phyloP scores from a whole-genome alignment of 2,888 invertebrate genomes.

The Tupiocoris notatus region DNA sequence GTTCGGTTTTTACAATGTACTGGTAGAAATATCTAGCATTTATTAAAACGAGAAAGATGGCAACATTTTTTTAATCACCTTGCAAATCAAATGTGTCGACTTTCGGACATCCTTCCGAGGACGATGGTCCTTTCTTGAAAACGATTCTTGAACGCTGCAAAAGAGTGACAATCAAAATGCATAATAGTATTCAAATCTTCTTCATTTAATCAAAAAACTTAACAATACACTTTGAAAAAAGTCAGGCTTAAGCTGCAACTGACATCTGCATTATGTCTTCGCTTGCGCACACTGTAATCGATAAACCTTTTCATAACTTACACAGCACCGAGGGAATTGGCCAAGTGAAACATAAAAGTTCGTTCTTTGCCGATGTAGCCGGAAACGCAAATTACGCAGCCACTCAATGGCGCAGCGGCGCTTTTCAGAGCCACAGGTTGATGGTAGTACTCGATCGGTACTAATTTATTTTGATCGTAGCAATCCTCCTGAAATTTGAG shows the following conservation, averaged over 20 bases:
- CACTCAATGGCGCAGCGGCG: slow-evolving; percentile 59
- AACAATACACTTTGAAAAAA: no score
- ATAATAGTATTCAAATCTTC: no score
- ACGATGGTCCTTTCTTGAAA: slow-evolving; percentile 60
- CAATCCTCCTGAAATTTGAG: slow-evolving; percentile 63
- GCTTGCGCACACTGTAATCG: no score
- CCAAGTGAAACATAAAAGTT: slow-evolving; percentile 68
- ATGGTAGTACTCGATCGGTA: slow-evolving; percentile 67
- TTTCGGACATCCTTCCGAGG: slow-evolving; percentile 60
- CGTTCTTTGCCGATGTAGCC: slow-evolving; percentile 73
- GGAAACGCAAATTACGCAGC: slow-evolving; percentile 74
- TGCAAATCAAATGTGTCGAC: slow-evolving; percentile 68
- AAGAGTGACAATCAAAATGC: no score
- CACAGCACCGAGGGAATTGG: slow-evolving; percentile 71
- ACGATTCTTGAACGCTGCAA: slow-evolving; percentile 64
- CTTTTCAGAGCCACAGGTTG: slow-evolving; percentile 61
- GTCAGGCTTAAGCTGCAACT: no score
- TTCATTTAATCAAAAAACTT: no score
- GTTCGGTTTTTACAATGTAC: no score
- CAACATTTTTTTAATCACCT: no score
- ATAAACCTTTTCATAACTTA: slow-evolving; percentile 54
- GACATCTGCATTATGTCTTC: no score
- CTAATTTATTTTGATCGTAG: slow-evolving; percentile 56
- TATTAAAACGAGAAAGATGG: no score
- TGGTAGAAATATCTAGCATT: no score